These are phyloP conservation scores for Salminus brasiliensis DNA, from an alignment of 2,113 vertebrate species.

Conservation along the genomic window DNA sequence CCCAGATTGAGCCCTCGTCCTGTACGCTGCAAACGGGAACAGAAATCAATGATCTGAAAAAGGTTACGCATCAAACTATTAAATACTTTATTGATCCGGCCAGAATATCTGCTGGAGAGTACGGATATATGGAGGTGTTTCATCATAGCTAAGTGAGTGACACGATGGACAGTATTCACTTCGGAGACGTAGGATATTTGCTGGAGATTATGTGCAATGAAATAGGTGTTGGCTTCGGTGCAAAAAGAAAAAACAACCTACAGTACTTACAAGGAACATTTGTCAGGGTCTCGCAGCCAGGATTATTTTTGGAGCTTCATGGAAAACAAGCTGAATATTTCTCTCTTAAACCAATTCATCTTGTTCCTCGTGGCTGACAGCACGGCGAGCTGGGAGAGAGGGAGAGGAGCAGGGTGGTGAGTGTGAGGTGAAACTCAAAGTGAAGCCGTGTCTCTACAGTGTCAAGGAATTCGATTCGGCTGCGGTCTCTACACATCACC, in stretches of 20 bases:
- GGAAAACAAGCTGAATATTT: conserved; percentile 60
- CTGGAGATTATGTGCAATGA: conserved; percentile 22
- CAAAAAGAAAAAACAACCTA: conserved; percentile 37
- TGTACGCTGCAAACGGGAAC: conserved; percentile 65
- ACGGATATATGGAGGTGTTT: conserved; percentile 56
- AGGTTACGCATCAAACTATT: conserved; percentile 82
- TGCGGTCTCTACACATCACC: conserved; percentile 32
- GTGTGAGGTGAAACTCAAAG: conserved; percentile 40
- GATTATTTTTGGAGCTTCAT: conserved; percentile 62
- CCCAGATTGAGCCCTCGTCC: conserved; percentile 76
- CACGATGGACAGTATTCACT: conserved; percentile 23
- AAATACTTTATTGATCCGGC: conserved; percentile 76
- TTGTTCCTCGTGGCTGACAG: conserved; percentile 64
- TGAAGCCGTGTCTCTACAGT: conserved; percentile 44
- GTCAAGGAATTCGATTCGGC: conserved; percentile 48
- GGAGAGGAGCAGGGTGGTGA: conserved; percentile 45
- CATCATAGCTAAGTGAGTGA: conserved; percentile 12
- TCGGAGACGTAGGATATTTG: conserved; percentile 5
- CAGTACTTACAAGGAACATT: conserved; percentile 54
- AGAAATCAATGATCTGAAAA: conserved; percentile 80
- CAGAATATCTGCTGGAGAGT: conserved; percentile 61
- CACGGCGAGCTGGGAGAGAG: conserved; percentile 47
- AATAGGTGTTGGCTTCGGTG: background rate
- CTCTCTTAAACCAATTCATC: conserved; percentile 62
- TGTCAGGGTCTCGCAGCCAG: conserved; percentile 45